Base-by-base conservation (phyloP, 2,888 invertebrate genomes). In the Lochmaea crataegi region DNA sequence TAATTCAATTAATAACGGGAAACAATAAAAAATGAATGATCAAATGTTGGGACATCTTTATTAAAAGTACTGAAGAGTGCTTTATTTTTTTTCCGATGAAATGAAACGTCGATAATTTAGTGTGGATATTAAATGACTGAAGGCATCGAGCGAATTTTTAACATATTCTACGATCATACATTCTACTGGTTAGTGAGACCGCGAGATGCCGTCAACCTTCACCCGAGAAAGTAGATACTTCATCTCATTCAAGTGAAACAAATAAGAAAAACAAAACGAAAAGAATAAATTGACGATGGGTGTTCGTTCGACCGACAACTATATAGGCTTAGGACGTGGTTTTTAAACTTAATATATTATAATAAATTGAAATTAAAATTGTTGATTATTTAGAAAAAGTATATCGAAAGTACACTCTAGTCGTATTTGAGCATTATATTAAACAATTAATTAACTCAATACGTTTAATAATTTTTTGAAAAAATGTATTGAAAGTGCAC, bases 181-280 rank as follows among this genome's bases (percentile, higher is more conserved):
- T 57, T 57, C 26, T 57, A 57, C 57, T 12, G 57, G 57, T 57
- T 57, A n/a, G 48, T 48, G n/a, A n/a, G 7, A 48, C 58, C 53
- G 68, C 68, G 53, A 60, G 48, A 68, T 68, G 68, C 48, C 51
- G 61, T 68, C 68, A 68, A 68, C 68, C 68, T 68, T 68, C 68
- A 68, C 68, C 68, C 57, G 26, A 22, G 57, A 57, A 26, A 57
- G 57, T 56, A 66, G 48, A 48, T 48, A n/a, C 48, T 48, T 48
- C 48, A n/a, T 48, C 48, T 48, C n/a, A 14, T 48, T 48, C 48
- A 57, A 66, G 57, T 41, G 41, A 41, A 66, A 56, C 18, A 66
- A 66, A 57, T 56, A 57, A 56, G n/a, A 48, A 26, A 16, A n/a
- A 5, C 45, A 60, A 60, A 60, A 45, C 10, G n/a, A 58, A 57